Percentiles rank a stretch among this genome's conserved stretches.
These are phyloP conservation scores for Sardina pilchardus DNA, from an alignment of 2,113 vertebrate genomes.

Conservation along the genomic window DNA sequence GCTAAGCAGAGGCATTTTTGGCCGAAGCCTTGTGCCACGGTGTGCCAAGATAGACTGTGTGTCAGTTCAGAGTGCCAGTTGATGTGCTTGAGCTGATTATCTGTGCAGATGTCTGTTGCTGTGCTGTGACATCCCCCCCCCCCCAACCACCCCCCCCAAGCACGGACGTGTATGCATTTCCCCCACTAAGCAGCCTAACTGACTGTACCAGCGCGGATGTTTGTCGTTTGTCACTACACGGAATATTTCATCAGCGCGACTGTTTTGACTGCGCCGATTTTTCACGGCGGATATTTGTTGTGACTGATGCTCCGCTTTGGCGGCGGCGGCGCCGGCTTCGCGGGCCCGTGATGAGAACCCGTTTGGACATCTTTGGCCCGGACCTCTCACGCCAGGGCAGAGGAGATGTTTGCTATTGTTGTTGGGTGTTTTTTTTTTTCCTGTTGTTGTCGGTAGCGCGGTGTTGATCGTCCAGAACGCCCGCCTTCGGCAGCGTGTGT, in stretches of 20 bases:
- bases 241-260: background rate
- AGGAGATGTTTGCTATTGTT: background rate
- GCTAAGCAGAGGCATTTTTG: background rate
- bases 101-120: conserved; percentile 6
- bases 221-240: background rate
- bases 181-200: background rate
- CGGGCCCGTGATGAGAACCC: background rate
- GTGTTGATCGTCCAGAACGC: background rate
- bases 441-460: background rate
- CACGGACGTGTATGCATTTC: background rate
- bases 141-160: background rate
- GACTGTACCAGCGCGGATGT: background rate
- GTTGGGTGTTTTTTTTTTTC: background rate
- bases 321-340: background rate
- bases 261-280: background rate
- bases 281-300: conserved; percentile 3
- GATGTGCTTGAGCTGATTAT: background rate
- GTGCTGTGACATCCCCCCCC: background rate
- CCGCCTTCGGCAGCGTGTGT: background rate
- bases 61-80: background rate
- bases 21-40: background rate
- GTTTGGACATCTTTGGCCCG: background rate
- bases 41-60: conserved; percentile 6
- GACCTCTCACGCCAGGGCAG: background rate
- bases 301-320: background rate